These are phyloP conservation scores for Ophioderma brevispina DNA, from an alignment of 35 echinoderm and acorn worm species.

Conservation along the genomic window DNA sequence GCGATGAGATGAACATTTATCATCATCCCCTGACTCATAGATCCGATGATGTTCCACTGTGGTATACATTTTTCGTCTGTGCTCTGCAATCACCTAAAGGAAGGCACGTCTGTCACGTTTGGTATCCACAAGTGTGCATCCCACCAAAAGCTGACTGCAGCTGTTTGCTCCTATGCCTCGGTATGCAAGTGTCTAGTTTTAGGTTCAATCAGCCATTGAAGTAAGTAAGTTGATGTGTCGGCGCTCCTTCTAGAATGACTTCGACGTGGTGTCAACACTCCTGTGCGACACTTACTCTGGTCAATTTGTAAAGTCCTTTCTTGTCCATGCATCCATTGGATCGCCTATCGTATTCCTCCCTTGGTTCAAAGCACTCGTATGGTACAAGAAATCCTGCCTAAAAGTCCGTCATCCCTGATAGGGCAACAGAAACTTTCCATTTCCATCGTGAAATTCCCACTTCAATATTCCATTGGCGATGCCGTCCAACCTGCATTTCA, in stretches of 20 bases:
- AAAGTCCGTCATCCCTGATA: conserved; percentile 40
- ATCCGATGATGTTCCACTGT: conserved; percentile 41
- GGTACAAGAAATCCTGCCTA: conserved; percentile 41
- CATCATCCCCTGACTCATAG: conserved; percentile 24
- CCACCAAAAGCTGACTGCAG: conserved; percentile 17
- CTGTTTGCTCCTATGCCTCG: not conserved
- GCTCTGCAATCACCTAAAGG: no score
- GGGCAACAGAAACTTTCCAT: conserved; percentile 59
- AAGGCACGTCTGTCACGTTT: conserved; percentile 10
- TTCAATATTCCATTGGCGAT: not conserved
- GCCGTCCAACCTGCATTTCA: not conserved
- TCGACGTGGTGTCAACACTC: conserved; percentile 28
- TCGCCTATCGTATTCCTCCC: conserved; percentile 26
- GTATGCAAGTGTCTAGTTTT: not conserved
- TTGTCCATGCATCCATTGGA: conserved; percentile 25
- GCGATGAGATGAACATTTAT: conserved; percentile 8
- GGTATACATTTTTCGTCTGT: no score
- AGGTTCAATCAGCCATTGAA: conserved; percentile 37
- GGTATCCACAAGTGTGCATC: not conserved
- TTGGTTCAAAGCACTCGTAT: conserved; percentile 53
- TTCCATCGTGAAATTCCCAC: not conserved
- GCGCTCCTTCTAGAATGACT: conserved; percentile 27
- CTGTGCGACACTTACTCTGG: not conserved
- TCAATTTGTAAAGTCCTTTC: not conserved
- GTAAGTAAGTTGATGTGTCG: not conserved